Evolutionary conservation across 1,140 invertebrate genomes (phyloP), one percentile per base, ranked within the genome.

Genomic region (Drosophila watanabei): DNA sequence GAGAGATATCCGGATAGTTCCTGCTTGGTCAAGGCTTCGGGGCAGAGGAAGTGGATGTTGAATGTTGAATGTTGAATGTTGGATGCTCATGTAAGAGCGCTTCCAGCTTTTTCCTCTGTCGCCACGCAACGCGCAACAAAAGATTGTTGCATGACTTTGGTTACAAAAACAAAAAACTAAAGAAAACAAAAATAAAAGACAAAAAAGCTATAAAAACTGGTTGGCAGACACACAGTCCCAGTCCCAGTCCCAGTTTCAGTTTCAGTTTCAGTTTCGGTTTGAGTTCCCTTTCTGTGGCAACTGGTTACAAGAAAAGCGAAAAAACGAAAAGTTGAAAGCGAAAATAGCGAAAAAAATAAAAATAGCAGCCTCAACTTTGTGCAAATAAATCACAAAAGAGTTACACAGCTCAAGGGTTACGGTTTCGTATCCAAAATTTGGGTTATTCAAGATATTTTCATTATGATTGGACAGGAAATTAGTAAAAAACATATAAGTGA

Each of bases 361-460:
- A 72, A 65, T 48, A 72, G 41, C 58, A 48, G 41, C 75, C 51
- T 62, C 62, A 79, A 28, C 33, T 63, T 30, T 54, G 76, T 75
- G 70, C 62, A 80, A 80, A 79, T 79, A 75, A 75, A 62, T 73
- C 72, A 75, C 37, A 24, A 24, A 28, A 41, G n/a, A 30, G 39
- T 30, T 37, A 11, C 33, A 51, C 30, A 13, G 35, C 35, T 13
- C 16, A 2, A 16, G 62, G 37, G 32, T 49, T 16, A 49, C 14
- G 4, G 30, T 43, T 56, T 63, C 46, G 32, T 3, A 7, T 18
- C 14, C 10, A 24, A 20, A 35, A 56, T 24, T 32, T 48, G 6
- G 20, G n/a, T 37, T 56, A 56, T 56, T 37, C 6, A 10, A 24
- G 7, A 24, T 14, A 37, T 35, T 20, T 20, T 9, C 7, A 56